These are phyloP conservation scores for Apostichopus leukothele DNA, from an alignment of 53 echinoderm and acorn worm species.

Conservation along the genomic window DNA sequence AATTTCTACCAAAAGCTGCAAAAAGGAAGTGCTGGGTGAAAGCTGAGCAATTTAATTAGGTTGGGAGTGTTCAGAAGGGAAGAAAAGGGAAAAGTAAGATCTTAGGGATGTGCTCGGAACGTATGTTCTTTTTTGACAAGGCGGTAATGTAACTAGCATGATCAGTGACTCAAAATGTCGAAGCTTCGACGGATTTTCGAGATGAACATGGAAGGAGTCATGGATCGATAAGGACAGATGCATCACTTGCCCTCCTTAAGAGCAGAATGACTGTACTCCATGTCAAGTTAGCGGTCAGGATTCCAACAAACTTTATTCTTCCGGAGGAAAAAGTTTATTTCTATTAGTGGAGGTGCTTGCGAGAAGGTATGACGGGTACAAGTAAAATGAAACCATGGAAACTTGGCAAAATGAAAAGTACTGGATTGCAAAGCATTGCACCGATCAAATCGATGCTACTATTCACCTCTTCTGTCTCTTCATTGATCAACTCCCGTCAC, in stretches of 20 bases:
- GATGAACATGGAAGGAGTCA: not conserved
- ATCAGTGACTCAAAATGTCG: constrained; percentile 15
- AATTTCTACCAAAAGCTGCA: constrained; percentile 16
- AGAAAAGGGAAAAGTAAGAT: not conserved
- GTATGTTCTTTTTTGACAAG: not conserved
- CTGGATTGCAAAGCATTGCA: no score
- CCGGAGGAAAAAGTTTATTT: no score
- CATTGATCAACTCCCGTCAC: no score
- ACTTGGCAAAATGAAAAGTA: no score
- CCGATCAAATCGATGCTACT: no score
- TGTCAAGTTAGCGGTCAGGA: no score
- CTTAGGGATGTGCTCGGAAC: not conserved
- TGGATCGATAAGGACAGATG: not conserved
- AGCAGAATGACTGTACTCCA: no score
- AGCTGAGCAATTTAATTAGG: constrained; percentile 36
- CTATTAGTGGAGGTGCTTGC: no score
- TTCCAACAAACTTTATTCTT: no score
- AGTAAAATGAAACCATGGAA: no score
- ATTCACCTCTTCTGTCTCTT: no score
- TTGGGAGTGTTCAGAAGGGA: not conserved
- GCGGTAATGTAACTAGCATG: constrained; percentile 15
- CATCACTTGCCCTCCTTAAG: constrained; percentile 11
- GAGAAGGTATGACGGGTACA: no score
- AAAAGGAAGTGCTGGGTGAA: constrained; percentile 29
- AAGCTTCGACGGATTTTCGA: not conserved